Evolutionary conservation across 2,888 invertebrate species (phyloP).

Genomic region (Malacosoma neustria): DNA sequence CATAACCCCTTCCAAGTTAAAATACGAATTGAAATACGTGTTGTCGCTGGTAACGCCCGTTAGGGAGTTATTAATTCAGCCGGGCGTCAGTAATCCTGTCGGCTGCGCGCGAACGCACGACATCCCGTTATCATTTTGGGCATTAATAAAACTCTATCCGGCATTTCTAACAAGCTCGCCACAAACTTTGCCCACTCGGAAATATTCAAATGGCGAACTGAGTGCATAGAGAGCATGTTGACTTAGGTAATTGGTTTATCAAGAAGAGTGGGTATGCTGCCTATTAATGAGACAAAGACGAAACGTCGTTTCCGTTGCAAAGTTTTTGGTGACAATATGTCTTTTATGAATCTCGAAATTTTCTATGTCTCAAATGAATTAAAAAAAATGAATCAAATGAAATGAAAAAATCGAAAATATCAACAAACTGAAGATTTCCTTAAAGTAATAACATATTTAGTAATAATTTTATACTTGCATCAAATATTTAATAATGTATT

Average conservation of each 20-base stretch:
- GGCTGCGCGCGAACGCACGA: conserved; percentile 29
- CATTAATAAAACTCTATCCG: conserved; percentile 57
- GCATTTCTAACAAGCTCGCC: conserved; percentile 36
- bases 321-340: no score
- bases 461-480: no score
- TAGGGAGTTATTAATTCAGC: conserved; percentile 53
- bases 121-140: conserved; percentile 59
- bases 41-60: conserved; percentile 30
- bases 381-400: no score
- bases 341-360: no score
- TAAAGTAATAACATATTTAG: no score
- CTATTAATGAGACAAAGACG: no score
- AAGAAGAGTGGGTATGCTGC: conserved; percentile 8
- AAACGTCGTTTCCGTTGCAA: no score
- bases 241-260: conserved; percentile 44
- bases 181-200: conserved; percentile 42
- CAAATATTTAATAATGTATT: no score
- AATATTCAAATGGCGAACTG: conserved; percentile 41
- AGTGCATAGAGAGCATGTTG: conserved; percentile 35
- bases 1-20: conserved; percentile 35
- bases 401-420: no score
- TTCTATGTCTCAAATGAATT: no score
- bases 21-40: conserved; percentile 40
- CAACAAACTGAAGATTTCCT: no score
- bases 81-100: conserved; percentile 42